Evolutionary conservation across 1,140 invertebrate genomes (phyloP), one percentile per base, ranked within the genome.

Genomic region (Aphis gossypii): DNA sequence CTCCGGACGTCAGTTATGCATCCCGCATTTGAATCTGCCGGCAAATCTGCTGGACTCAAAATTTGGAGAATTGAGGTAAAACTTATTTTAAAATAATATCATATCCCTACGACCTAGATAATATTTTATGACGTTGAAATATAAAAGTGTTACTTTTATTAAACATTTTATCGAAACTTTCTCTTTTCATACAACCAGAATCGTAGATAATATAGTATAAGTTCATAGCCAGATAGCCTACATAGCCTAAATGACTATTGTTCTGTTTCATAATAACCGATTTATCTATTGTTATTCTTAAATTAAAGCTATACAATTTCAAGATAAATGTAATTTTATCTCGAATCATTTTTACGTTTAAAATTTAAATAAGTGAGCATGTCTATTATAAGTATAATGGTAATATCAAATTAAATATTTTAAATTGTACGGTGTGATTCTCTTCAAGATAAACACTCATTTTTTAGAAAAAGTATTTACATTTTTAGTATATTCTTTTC

Each of bases 1-100:
- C 41, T 90, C 87, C 82, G 87, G 48, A 56, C 86, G 44, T 87
- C 94, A 86, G 94, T 94, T 46, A 94, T 94, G 94, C 94, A 94
- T 94, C 94, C 94, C n/a, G 94, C 94, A 41, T 95, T 95, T 83
- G 94, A 94, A 89, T 94, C 96, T 94, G 97, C 97, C 30, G 97
- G 97, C 11, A 95, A 95, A 91, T 94, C 95, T 68, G 96, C 96
- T 14, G 97, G 97, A 2, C 94, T 97, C 0, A 96, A 97, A 94
- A 96, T 97, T 60, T 97, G 97, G 97, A 96, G 97, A 94, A 96
- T 97, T 83, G 96, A 97, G 96, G 97, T 97, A 95, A 95, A 54
- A 54, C 9, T 89, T 23, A 0, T 23, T 21, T 89, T 54, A 89
- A 51, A 18, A 54, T 89, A 89, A 35, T 23, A 44, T 86, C 8